These are phyloP conservation scores for Arvicanthis niloticus DNA, from an alignment of 2,113 vertebrate genomes.

Conservation along the genomic window DNA sequence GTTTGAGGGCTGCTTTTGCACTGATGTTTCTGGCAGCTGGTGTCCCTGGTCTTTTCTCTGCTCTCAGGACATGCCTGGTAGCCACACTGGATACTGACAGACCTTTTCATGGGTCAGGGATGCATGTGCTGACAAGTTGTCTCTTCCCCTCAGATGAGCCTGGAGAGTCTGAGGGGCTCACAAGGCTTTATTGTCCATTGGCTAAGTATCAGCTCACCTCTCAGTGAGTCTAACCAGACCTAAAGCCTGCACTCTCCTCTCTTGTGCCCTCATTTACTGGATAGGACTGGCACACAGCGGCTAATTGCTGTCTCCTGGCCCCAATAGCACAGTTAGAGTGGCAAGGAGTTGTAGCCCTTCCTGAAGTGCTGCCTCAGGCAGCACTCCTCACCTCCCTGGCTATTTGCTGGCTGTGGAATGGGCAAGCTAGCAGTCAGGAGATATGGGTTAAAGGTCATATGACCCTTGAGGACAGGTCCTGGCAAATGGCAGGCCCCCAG, in stretches of 20 bases:
- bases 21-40: neutral
- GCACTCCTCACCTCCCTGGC: neutral
- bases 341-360: neutral
- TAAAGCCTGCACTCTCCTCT: neutral
- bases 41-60: neutral
- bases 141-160: neutral
- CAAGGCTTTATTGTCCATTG: neutral
- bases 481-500: neutral
- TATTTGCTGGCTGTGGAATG: neutral
- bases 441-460: neutral
- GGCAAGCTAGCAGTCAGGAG: neutral
- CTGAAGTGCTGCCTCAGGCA: neutral
- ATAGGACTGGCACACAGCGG: neutral
- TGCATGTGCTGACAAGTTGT: neutral
- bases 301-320: neutral
- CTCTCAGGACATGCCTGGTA: neutral
- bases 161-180: neutral
- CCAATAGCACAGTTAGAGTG: neutral
- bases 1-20: constrained; percentile 4
- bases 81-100: neutral
- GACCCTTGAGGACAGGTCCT: neutral
- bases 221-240: neutral
- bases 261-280: neutral
- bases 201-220: neutral
- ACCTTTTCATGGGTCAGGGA: neutral